phyloP scores from a whole-genome alignment of 2,888 invertebrate genomes.

The Oscheius sp. region DNA sequence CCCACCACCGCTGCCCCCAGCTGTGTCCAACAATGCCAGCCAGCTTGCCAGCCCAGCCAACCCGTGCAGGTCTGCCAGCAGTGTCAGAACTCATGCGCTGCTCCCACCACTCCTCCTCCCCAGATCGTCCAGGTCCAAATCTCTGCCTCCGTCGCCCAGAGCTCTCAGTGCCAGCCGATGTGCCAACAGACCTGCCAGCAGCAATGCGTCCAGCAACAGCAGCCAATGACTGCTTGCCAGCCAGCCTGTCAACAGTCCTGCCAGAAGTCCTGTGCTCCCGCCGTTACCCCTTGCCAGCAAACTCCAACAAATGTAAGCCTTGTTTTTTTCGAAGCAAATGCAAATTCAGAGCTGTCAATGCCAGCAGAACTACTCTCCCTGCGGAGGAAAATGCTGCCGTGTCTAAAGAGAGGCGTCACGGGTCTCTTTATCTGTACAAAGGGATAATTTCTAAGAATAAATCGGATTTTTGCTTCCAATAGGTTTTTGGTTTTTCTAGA shows the following conservation, averaged over 20 bases:
- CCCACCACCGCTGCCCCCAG: constrained; percentile 26
- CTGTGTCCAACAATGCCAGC: constrained; percentile 35
- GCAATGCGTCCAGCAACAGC: constrained; percentile 49
- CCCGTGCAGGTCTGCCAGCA: constrained; percentile 34
- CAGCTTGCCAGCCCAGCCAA: constrained; percentile 29
- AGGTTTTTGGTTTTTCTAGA: no score
- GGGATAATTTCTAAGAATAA: no score
- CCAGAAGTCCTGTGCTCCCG: constrained; percentile 39
- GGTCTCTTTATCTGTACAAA: no score
- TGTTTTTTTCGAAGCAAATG: background rate
- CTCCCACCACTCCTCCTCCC: constrained; percentile 26
- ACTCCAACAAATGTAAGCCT: background rate
- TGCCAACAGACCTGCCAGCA: constrained; percentile 48
- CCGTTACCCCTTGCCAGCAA: background rate
- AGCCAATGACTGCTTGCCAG: constrained; percentile 45
- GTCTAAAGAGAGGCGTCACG: no score
- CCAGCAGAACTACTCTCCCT: constrained; percentile 45
- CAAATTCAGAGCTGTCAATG: constrained; percentile 24
- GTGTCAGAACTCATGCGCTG: constrained; percentile 30
- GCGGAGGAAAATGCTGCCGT: constrained; percentile 49
- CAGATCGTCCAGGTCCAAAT: constrained; percentile 34
- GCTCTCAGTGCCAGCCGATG: constrained; percentile 48
- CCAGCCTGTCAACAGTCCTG: constrained; percentile 40
- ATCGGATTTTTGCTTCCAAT: no score
- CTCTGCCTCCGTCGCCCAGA: constrained; percentile 46